phyloP scores from a whole-genome alignment of 2,888 invertebrate species.

The Melanophora roralis region DNA sequence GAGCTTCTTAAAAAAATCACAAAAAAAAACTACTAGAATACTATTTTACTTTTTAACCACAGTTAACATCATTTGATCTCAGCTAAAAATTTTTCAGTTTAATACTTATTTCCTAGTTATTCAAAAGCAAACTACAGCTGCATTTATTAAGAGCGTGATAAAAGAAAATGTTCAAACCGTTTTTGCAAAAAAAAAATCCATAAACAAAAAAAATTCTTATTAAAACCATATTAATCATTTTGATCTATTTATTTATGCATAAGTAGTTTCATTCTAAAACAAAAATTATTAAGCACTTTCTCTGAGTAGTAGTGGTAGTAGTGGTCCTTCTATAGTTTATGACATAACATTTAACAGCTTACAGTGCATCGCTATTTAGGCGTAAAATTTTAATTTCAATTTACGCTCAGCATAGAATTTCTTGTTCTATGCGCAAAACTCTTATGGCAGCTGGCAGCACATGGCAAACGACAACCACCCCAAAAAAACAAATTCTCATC shows the following conservation, averaged over 20 bases:
- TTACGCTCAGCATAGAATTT: neutral
- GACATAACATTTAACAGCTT: constrained; percentile 5
- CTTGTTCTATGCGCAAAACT: neutral
- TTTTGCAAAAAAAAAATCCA: constrained; percentile 17
- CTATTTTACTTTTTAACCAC: neutral
- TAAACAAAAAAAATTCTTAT: neutral
- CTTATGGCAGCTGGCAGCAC: constrained; percentile 45
- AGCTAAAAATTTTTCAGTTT: neutral
- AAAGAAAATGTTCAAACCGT: neutral
- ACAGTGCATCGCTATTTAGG: constrained; percentile 13
- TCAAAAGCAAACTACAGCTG: neutral
- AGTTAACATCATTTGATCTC: neutral
- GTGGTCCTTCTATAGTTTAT: neutral
- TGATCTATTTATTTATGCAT: constrained; percentile 6
- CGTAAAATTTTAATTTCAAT: constrained; percentile 10
- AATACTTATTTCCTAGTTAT: neutral
- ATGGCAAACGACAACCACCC: constrained; percentile 42
- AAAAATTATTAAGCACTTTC: neutral
- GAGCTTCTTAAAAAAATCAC: too few species aligned
- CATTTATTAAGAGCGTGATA: neutral
- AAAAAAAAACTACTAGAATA: too few species aligned
- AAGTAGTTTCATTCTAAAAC: neutral
- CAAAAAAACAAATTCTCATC: constrained; percentile 19
- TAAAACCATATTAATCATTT: constrained; percentile 17
- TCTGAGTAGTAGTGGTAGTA: neutral